Evolutionary conservation across 2,888 invertebrate genomes (phyloP), one percentile per base, ranked within the genome.

Genomic region (Osmoderma eremita): DNA sequence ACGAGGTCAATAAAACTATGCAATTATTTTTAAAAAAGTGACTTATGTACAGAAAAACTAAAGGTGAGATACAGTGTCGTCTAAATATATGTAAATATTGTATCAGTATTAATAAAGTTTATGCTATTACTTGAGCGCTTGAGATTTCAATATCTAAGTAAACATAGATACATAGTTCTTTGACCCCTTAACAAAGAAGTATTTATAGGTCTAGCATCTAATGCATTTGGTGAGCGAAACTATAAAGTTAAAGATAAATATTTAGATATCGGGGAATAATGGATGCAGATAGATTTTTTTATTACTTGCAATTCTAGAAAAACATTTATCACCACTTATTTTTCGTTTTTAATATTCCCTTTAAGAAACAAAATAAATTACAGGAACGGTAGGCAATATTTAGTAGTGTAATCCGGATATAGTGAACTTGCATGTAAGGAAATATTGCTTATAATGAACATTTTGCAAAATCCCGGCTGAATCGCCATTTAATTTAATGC

Each of bases 171-270:
- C 56, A 56, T 56, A 56, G 56, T 56, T 56, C 56, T 41, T 56
- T 56, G 56, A 56, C 56, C 56, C 56, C 56, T 56, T 56, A 56
- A 56, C 56, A 56, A 56, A 41, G 56, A 56, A 41, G 56, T 56
- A n/a, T 56, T 56, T 39, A 18, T 56, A 41, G 41, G 38, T 54
- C 56, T 41, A 56, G 56, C 56, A 41, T 56, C 13, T 41, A 56
- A 53, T 15, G 30, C 15, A 15, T 24, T 48, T 53, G 17, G 38
- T 53, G 53, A 30, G 36, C 38, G 10, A 38, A 53, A 17, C 12
- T 41, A n/a, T 20, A 30, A 30, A 30, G 30, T 30, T 30, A 30
- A 30, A 30, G 30, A 30, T 30, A 30, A 30, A 10, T 30, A 30
- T 30, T 30, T 30, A 30, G 30, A 30, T 30, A 6, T 30, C 10